phyloP scores from a whole-genome alignment of 2,797 vertebrate species.

The Hirundo rustica region DNA sequence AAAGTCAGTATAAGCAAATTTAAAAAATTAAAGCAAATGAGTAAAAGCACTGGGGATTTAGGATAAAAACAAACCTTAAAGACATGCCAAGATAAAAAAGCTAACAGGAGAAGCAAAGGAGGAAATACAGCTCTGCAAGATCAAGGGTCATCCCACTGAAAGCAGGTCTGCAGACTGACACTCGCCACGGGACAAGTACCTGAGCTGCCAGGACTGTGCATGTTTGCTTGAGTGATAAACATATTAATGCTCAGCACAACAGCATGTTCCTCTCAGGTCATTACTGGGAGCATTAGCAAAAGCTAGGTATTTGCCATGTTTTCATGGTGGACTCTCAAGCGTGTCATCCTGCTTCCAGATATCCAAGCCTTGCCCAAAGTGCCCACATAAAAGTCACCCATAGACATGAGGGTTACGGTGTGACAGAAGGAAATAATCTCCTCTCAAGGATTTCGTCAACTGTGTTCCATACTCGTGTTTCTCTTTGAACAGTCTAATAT shows the following conservation, averaged over 20 bases:
- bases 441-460: neutral
- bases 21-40: neutral
- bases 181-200: rapidly evolving
- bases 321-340: neutral
- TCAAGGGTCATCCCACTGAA: neutral
- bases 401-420: neutral
- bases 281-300: neutral
- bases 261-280: neutral
- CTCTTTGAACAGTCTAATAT: neutral
- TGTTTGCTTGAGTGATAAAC: neutral
- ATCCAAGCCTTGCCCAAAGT: neutral
- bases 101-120: neutral
- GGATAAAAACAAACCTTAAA: neutral
- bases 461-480: neutral
- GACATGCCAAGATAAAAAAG: neutral
- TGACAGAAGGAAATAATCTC: neutral
- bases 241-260: neutral
- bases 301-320: neutral
- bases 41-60: neutral
- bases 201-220: neutral
- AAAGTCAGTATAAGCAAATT: neutral
- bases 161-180: neutral
- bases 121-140: neutral
- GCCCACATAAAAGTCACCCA: neutral
- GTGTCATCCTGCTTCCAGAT: neutral